Conservation (phyloP, 2,888 invertebrate genomes). For the Microctonus brassicae region DNA sequence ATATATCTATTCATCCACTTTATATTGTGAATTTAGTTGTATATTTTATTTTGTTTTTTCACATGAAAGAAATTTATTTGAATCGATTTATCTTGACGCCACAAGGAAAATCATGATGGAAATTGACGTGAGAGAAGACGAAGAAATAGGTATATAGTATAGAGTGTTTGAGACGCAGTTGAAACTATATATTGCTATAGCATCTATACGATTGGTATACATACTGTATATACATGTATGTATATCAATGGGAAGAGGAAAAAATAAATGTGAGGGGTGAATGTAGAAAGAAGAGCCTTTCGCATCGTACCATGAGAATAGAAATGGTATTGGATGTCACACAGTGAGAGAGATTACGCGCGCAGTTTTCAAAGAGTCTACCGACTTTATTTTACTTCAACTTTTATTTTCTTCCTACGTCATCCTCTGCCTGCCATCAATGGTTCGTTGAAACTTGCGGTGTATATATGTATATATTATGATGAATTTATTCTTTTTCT, state of each 20-base stretch:
- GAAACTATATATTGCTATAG: not conserved
- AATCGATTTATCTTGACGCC: constrained; percentile 23
- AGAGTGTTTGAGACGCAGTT: constrained; percentile 24
- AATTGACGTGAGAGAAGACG: constrained; percentile 4
- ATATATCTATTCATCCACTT: too few relatives aligned
- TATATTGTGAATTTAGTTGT: too few relatives aligned
- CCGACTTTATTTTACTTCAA: constrained; percentile 29
- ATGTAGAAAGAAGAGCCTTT: constrained; percentile 32
- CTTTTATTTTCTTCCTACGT: constrained; percentile 3
- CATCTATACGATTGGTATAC: not conserved
- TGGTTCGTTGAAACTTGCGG: not conserved
- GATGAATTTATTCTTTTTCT: not conserved
- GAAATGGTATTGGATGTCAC: constrained; percentile 62
- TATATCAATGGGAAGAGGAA: constrained; percentile 35
- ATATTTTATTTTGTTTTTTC: not conserved
- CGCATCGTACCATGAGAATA: constrained; percentile 41
- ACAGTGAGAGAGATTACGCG: constrained; percentile 63
- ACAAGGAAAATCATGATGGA: constrained; percentile 24
- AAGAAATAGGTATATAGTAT: too few relatives aligned
- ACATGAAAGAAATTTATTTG: constrained; percentile 8
- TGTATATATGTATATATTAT: not conserved
- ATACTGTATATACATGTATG: not conserved
- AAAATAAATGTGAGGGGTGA: constrained; percentile 34
- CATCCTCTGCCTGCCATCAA: not conserved
- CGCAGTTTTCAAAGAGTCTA: constrained; percentile 57